These are phyloP conservation scores for Semicossyphus pulcher DNA, from an alignment of 2,113 vertebrate species.

Conservation along the genomic window DNA sequence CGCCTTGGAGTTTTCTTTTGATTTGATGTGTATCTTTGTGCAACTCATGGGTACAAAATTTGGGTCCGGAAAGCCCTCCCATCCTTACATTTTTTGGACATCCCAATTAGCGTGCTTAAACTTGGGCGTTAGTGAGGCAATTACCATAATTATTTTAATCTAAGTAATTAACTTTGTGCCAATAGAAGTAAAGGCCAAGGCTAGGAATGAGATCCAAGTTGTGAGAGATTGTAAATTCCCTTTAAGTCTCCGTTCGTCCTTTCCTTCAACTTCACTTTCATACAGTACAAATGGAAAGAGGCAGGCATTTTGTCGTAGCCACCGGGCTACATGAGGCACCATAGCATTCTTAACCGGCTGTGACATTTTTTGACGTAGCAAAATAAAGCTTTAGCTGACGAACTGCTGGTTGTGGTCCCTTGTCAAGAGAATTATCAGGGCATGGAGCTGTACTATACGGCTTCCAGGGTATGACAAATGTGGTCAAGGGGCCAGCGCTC, in stretches of 20 bases:
- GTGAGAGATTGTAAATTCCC: background rate
- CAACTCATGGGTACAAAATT: background rate
- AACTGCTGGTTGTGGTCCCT: slow-evolving; percentile 46
- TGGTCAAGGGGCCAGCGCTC: slow-evolving; percentile 69
- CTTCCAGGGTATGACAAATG: slow-evolving; percentile 70
- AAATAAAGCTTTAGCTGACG: slow-evolving; percentile 68
- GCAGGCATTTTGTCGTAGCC: slow-evolving; percentile 53
- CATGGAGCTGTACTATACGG: slow-evolving; percentile 52
- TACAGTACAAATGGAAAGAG: slow-evolving; percentile 56
- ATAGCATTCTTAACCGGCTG: slow-evolving; percentile 58
- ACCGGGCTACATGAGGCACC: slow-evolving; percentile 36
- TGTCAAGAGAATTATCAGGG: slow-evolving; percentile 68
- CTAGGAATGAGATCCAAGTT: background rate
- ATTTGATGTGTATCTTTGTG: background rate
- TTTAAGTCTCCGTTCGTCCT: background rate
- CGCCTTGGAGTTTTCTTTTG: background rate
- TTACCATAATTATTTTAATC: background rate
- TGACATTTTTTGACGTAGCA: slow-evolving; percentile 68
- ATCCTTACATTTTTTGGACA: background rate
- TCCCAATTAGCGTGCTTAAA: background rate
- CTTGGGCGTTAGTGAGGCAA: background rate
- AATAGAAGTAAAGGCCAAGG: background rate
- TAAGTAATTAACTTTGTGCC: background rate
- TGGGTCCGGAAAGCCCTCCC: background rate
- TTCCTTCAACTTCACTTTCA: background rate